Evolutionary conservation across 2,888 invertebrate genomes (phyloP), one percentile per base, ranked within the genome.

Genomic region (Agriopis aurantiaria): DNA sequence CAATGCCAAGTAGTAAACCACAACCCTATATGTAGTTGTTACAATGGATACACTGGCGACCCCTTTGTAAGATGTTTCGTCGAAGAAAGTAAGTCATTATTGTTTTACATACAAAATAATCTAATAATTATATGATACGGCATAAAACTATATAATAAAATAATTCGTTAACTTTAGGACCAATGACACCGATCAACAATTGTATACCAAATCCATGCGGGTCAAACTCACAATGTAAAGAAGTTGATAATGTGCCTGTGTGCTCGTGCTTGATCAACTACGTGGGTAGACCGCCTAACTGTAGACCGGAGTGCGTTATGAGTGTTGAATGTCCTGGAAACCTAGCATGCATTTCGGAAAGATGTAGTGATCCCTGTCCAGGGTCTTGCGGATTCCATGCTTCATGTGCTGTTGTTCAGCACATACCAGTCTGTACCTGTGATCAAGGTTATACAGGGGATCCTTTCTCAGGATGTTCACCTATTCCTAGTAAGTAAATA

Each of bases 1-100:
- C 94, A 96, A 80, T 98, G 98, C 85, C 96, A 96, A 92, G 97
- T 97, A 62, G 95, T 97, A 59, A 96, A 97, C 83, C 97, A 98
- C 85, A 97, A 96, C 84, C 97, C 97, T 5, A 96, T 97, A 80
- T 97, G 97, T 89, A 96, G 96, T 85, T 97, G 97, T 83, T 93
- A 96, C 49, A 91, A 90, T 61, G 96, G 96, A 67, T 96, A 95
- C 80, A 95, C 96, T 48, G 97, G 97, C 63, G 97, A 97, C 95
- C 97, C 97, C 23, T 97, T 97, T 82, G 95, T 95, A 78, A 96
- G 96, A 88, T 97, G 97, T 89, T 89, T 92, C 79, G 84, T 91
- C 82, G 95, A 95, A 85, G 94, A 95, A 90, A 95, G 96, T 96
- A 96, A 96, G 96, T 94, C 82, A 76, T 62, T 33, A 46, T 12